Base-by-base conservation (phyloP, 2,797 vertebrate genomes). In the Erethizon dorsatum region DNA sequence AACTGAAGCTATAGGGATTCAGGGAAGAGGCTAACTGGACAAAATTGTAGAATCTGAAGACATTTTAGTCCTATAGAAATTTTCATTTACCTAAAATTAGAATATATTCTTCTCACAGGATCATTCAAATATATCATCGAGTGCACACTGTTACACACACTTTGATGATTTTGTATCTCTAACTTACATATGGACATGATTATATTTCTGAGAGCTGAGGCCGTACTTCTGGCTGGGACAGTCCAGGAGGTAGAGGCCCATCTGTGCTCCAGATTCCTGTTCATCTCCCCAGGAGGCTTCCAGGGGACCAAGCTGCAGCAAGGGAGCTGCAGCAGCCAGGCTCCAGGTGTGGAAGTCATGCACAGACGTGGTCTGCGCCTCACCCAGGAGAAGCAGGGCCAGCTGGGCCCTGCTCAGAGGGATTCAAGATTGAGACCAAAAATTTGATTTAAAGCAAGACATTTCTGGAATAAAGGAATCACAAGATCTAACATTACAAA, bases 341-440 rank as follows among this genome's bases (percentile, higher is more conserved):
- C 88, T 95, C 75, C 97, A 95, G 88, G 95, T 97, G 96, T 85
- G 85, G 85, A 57, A 65, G 31, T 63, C 57, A 73, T 18, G 28
- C 47, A 18, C 57, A 94, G 56, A 85, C 5, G 0, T 12, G 65
- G 33, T 87, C 37, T 65, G 24, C 13, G 17, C 41, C 83, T 97
- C 73, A 7, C 71, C 59, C 75, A 69, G 61, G 37, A 92, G 6
- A 1, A 56, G 14, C 15, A 88, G 22, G 33, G 80, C 95, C 96
- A 95, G 90, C 93, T 96, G 93, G 65, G 79, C 57, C 47, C 73
- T 77, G 56, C 59, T 67, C 85, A 90, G 54, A 83, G 54, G 12
- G 3, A 96, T n/a, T 94, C 83, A 73, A 71, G 31, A 90, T 20
- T 1, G 67, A 95, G 85, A 92, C 63, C 9, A 59, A 83, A 94